Base-by-base conservation (phyloP, 2,888 invertebrate species). In the Epistrophe eligans region DNA sequence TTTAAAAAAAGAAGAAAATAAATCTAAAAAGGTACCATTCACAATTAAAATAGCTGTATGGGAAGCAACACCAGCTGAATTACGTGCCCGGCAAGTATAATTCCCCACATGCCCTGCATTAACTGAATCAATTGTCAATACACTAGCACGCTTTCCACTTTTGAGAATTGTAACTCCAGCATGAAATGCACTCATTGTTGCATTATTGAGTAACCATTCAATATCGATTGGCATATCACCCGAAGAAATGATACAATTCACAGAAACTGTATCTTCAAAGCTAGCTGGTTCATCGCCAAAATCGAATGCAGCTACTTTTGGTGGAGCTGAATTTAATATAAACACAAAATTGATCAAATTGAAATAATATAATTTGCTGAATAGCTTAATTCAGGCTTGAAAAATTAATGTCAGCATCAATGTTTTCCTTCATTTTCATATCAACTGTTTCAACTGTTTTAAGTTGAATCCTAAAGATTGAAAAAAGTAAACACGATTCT, bases 171-270 rank as follows among this genome's bases (percentile, higher is more conserved):
- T 73, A 11, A 89, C 71, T 15, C 90, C 90, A 32, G 79, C 73
- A 77, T 84, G 82, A 38, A 87, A 87, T 13, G 70, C 64, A 84
- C 83, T 80, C 48, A 90, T 88, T 62, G 79, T 87, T 50, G 76
- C 45, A 57, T 77, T 81, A 66, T 95, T 94, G 89, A 95, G 93
- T 58, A 94, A 93, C 96, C 96, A 96, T 77, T 94, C 93, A 88
- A 96, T 95, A 87, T 94, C 94, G 88, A 97, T 93, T 17, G 97
- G 97, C 90, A 95, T 94, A 93, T 97, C 97, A 79, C 97, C 96
- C 90, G 95, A 95, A 89, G 94, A 94, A 79, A 95, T 94, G 24
- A 95, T 94, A 91, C 96, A 96, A 89, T 94, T 94, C 64, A 95
- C 93, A 17, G 95, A 95, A 28, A 95, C 95, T 82, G 94, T 93